Evolutionary conservation across 2,797 vertebrate genomes (phyloP).

Genomic region (Chelonia mydas): DNA sequence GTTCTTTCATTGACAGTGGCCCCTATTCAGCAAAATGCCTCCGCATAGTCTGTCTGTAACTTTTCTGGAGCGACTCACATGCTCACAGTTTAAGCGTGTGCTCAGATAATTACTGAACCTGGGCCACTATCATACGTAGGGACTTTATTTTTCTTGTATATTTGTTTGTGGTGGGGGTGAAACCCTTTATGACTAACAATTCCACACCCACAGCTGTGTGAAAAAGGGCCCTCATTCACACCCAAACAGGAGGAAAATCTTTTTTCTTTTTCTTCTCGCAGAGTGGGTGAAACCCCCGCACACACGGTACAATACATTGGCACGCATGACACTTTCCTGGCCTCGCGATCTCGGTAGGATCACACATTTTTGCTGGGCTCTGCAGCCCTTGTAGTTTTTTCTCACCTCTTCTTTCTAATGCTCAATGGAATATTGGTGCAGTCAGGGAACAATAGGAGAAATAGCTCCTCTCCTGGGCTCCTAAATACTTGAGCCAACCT

Average conservation of each 20-base stretch:
- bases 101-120: not conserved
- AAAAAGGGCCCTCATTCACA: slow-evolving; percentile 15
- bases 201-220: not conserved
- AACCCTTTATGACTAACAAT: rapidly evolving
- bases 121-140: rapidly evolving
- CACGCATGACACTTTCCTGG: not conserved
- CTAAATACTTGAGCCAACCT: slow-evolving; percentile 13
- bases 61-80: too few relatives aligned
- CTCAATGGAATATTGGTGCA: slow-evolving; percentile 21
- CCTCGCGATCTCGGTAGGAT: not conserved
- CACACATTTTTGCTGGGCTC: slow-evolving; percentile 12
- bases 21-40: too few relatives aligned
- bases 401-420: not conserved
- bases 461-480: slow-evolving; percentile 42
- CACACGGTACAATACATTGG: slow-evolving; percentile 39
- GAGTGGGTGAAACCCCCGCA: slow-evolving; percentile 53
- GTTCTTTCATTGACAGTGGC: too few relatives aligned
- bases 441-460: slow-evolving; percentile 40
- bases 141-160: not conserved
- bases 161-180: not conserved
- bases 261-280: slow-evolving; percentile 24
- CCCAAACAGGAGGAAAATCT: not conserved
- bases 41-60: too few relatives aligned
- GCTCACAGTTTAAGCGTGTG: too few relatives aligned
- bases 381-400: not conserved